These are phyloP conservation scores for Gymnothorax reevesii DNA, from an alignment of 2,797 vertebrate species.

Conservation along the genomic window DNA sequence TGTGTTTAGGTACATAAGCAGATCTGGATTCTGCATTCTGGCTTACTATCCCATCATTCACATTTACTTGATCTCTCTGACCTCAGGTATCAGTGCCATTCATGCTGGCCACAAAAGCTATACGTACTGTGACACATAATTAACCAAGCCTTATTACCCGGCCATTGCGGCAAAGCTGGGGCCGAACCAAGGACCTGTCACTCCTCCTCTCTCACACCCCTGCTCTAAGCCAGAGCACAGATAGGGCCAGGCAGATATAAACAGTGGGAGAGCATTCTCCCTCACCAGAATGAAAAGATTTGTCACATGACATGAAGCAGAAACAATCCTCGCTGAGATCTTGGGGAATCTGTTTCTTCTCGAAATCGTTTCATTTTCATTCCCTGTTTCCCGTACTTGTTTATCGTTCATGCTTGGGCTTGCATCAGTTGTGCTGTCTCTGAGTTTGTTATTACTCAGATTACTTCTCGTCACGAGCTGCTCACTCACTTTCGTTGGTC, in stretches of 20 bases:
- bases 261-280: constrained; percentile 35
- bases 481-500: neutral
- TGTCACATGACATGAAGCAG: constrained; percentile 54
- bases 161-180: neutral
- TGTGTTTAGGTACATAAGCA: neutral
- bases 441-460: neutral
- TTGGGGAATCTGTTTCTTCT: neutral
- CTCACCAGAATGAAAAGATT: constrained; percentile 51
- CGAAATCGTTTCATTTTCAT: neutral
- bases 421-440: constrained; percentile 7
- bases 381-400: constrained; percentile 1
- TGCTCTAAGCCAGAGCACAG: constrained; percentile 31
- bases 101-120: neutral
- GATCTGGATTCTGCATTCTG: neutral
- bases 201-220: constrained; percentile 38
- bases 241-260: constrained; percentile 37
- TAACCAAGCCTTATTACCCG: neutral
- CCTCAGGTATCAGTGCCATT: neutral
- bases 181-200: neutral
- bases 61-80: neutral
- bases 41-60: neutral
- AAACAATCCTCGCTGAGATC: constrained; percentile 42
- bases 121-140: neutral
- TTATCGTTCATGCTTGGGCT: neutral
- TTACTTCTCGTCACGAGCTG: constrained; percentile 7